Base-by-base conservation (phyloP, 2,113 vertebrate species). In the Ammodytes dubius region DNA sequence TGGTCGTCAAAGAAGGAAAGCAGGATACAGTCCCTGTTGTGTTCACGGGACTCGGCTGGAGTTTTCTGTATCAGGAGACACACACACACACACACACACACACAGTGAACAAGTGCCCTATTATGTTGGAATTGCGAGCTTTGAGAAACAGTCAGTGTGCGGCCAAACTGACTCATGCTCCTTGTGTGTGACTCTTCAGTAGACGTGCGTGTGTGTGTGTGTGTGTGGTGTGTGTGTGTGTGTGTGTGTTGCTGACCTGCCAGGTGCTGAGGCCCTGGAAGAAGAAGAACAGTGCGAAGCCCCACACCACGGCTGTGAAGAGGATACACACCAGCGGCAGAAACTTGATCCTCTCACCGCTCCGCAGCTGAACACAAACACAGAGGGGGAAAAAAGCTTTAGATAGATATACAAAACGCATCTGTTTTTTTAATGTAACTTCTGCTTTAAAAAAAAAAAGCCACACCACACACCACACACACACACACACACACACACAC, bases 261-360 rank as follows among this genome's bases (percentile, higher is more conserved):
- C 98, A 99, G 58, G 98, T 99, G 93, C 98, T 99, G 77, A 99
- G 97, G 15, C 98, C 98, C 93, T 99, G 98, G 94, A 99, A 99
- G 95, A 99, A 99, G 96, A 99, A 99, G 89, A 96, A 99, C 58
- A 99, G 96, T 0, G 98, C 98, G 0, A 98, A 97, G 72, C 97
- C 98, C 98, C 98, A 99, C 15, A 99, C 97, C 69, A 99, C 97
- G 0, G 98, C 97, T 0, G 98, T 99, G 88, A 97, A 96, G 68
- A 96, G 1, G 56, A 99, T 97, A 82, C 96, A 98, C 82, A 99
- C 96, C 83, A 99, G 72, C 0, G 98, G 92, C 79, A 99, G 94
- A 86, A 95, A 97, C 86, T 96, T 89, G 94, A 99, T 97, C 40
- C 94, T 93, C 82, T 99, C 98, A 0, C 98, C 97, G 0, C 98